Conservation (phyloP, 2,888 invertebrate species). For the Tinea trinotella region DNA sequence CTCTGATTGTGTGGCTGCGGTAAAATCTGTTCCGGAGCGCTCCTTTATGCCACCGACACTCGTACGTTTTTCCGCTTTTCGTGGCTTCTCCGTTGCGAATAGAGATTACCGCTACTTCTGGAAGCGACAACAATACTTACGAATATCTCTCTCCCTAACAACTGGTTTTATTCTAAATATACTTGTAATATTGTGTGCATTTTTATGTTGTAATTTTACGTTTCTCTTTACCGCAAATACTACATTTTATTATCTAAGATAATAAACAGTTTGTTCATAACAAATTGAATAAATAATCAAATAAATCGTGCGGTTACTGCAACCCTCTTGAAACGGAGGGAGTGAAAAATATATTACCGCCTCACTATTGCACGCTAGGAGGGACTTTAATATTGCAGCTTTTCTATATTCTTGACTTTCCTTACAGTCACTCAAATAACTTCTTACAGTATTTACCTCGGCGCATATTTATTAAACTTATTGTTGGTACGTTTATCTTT, state of each 20-base stretch:
- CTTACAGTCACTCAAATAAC: neutral
- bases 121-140: conserved; percentile 21
- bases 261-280: too few relatives aligned
- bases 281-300: conserved; percentile 66
- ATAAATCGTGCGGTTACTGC: conserved; percentile 50
- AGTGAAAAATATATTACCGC: neutral
- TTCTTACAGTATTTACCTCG: neutral
- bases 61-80: conserved; percentile 39
- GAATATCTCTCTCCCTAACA: neutral
- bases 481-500: neutral
- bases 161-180: too few relatives aligned
- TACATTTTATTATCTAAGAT: too few relatives aligned
- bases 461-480: neutral
- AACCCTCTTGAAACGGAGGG: neutral
- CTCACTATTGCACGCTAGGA: neutral
- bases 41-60: conserved; percentile 43
- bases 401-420: neutral
- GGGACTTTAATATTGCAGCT: neutral
- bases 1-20: neutral
- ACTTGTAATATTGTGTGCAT: too few relatives aligned
- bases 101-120: conserved; percentile 38
- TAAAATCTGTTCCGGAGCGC: neutral
- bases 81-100: conserved; percentile 38
- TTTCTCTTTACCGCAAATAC: too few relatives aligned
- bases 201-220: too few relatives aligned